Evolutionary conservation across 2,888 invertebrate genomes (phyloP), one percentile per base, ranked within the genome.

Genomic region (Ischnura elegans): DNA sequence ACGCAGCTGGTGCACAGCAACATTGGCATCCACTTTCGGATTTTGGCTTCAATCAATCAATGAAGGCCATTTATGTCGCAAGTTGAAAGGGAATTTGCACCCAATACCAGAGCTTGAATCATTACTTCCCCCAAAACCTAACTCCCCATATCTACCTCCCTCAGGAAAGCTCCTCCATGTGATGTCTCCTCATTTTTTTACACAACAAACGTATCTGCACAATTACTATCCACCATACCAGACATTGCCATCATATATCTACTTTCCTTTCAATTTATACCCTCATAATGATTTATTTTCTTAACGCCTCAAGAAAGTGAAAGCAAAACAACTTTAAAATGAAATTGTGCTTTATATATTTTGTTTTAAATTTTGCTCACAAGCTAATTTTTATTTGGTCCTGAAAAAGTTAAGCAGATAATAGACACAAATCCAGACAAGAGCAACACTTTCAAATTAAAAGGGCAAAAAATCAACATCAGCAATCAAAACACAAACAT

Each of bases 21-120:
- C 87, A 55, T 61, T 61, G 61, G n/a, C 2, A n/a, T 87, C 87
- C 87, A 87, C 29, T 55, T 61, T 51, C 55, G 87, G 87, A 55
- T 55, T 87, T 87, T 87, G 87, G 87, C 87, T 87, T 87, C 87
- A 87, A 87, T 87, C 87, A 87, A 87, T 87, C 61, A 87, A 87
- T 87, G 55, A 87, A 87, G 55, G 87, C 87, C 87, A 42, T 87
- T 55, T 87, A 55, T 87, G 55, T 87, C 19, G 87, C 87, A 87
- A 87, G 55, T 87, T 87, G 87, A 51, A 2, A 36, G 21, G 85
- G 87, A 87, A 55, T 13, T 51, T 51, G 51, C 51, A 51, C 55
- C 55, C 36, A 87, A 55, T 47, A 47, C 42, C 42, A 8, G 87
- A 42, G 36, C 36, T 29, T 5, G 47, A 19, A 55, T 55, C 61